phyloP scores from a whole-genome alignment of 2,888 invertebrate species.

The Tanaodytes sp. region DNA sequence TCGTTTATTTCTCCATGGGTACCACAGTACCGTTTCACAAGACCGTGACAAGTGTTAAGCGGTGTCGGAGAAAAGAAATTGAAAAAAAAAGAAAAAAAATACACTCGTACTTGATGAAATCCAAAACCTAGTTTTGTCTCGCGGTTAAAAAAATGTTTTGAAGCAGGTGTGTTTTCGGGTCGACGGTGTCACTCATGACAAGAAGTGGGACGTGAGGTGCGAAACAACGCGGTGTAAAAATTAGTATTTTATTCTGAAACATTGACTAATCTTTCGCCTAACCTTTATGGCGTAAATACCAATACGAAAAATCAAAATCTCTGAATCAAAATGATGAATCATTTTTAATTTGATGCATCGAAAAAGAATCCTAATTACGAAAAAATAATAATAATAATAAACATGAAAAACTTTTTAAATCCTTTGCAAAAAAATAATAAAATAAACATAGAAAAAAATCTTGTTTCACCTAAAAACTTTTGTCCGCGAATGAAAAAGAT shows the following conservation, averaged over 20 bases:
- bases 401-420: too few relatives aligned
- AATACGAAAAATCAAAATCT: background rate
- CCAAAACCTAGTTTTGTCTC: constrained; percentile 52
- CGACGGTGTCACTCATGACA: constrained; percentile 8
- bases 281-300: background rate
- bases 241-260: background rate
- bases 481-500: too few relatives aligned
- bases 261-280: background rate
- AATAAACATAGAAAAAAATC: too few relatives aligned
- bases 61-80: constrained; percentile 4
- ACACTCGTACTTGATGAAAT: constrained; percentile 62
- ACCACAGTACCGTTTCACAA: constrained; percentile 58
- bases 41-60: constrained; percentile 60
- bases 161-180: constrained; percentile 44
- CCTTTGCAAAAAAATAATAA: too few relatives aligned
- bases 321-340: too few relatives aligned
- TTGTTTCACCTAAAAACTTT: too few relatives aligned
- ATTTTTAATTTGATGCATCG: too few relatives aligned
- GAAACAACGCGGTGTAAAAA: constrained; percentile 25
- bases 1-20: too few relatives aligned
- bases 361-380: too few relatives aligned
- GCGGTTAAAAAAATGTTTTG: constrained; percentile 14
- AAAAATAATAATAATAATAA: too few relatives aligned
- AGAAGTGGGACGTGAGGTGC: constrained; percentile 34
- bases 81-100: constrained; percentile 47